phyloP scores from a whole-genome alignment of 1,140 invertebrate genomes.

The Sarcophaga peregrina region DNA sequence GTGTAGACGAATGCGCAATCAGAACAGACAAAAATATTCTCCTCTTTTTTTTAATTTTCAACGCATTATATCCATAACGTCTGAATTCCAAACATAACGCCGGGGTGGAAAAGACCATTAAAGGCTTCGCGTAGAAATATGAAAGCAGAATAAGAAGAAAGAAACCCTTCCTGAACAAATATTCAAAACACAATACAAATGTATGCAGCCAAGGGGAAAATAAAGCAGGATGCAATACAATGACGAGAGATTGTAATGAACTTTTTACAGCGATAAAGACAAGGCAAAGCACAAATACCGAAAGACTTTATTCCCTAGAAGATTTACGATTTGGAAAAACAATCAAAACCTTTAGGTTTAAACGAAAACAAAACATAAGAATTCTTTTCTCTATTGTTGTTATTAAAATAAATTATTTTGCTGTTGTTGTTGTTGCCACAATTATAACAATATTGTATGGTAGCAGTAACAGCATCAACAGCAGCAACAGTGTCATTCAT shows the following conservation, averaged over 20 bases:
- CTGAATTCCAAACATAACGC: neutral
- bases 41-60: neutral
- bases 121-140: neutral
- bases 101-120: neutral
- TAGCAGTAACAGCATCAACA: no score
- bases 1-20: neutral
- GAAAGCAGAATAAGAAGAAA: neutral
- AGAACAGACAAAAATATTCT: neutral
- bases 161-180: neutral
- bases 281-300: neutral
- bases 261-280: neutral
- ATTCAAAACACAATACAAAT: neutral
- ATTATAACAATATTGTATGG: no score
- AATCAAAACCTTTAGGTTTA: no score
- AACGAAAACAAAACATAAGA: no score
- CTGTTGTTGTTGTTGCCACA: no score
- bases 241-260: constrained; percentile 6
- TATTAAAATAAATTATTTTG: no score
- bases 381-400: no score
- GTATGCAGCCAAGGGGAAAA: neutral
- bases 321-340: no score
- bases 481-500: no score
- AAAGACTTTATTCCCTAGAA: no score
- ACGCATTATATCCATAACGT: no score
- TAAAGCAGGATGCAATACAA: constrained; percentile 15